Base-by-base conservation (phyloP, 2,888 invertebrate species). In the Protodeltote pygarga region DNA sequence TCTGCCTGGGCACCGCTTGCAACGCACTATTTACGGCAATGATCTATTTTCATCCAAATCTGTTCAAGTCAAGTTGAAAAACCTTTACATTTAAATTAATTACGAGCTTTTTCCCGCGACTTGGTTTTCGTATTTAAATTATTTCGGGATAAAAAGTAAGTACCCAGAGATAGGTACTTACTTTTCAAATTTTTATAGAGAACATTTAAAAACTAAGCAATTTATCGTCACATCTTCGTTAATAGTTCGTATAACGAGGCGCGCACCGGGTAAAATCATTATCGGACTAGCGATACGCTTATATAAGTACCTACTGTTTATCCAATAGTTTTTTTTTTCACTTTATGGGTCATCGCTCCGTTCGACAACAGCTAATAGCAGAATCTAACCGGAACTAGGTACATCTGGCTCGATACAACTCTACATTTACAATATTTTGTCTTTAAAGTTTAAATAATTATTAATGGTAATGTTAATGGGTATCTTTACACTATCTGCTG, bases 311-410 rank as follows among this genome's bases (percentile, higher is more conserved):
- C n/a, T n/a, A n/a, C n/a, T n/a, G n/a, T 45, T 45, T 49, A 39
- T 42, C 21, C 54, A 20, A 32, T 44, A 47, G 35, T 46, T 51
- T 57, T 38, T 25, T 24, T 17, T 62, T 45, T 35, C 13, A 41
- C 31, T 34, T 29, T 11, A 39, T 63, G 47, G 62, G 51, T 62
- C 57, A 61, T 55, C 40, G 57, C 50, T 25, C 60, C 34, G 54
- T 42, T 62, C 37, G 19, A 28, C 37, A 25, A 21, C 23, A 31
- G 49, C 24, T 29, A 41, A 21, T 31, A 40, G 38, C 28, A 47
- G 47, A 46, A 40, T 33, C 47, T 41, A 59, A 47, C 47, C 47
- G 47, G 53, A 59, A 59, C 35, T 32, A 25, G 29, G 20, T 31
- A 27, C 35, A 51, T 52, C 23, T 35, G 14, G 8, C 13, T 29